These are phyloP conservation scores for Catharus ustulatus DNA, from an alignment of 2,797 vertebrate species.

Conservation along the genomic window DNA sequence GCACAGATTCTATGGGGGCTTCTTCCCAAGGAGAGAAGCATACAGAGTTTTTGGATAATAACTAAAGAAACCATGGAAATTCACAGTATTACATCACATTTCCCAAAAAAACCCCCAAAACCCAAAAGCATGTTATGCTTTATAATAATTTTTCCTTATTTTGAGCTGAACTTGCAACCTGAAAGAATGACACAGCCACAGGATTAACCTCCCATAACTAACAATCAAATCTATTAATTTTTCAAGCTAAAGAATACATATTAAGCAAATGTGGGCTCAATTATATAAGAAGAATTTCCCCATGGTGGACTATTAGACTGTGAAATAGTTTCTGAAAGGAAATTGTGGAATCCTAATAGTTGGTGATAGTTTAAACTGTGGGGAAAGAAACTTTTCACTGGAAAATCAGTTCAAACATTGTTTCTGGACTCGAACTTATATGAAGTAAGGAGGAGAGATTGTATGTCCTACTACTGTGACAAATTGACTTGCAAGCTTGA, in stretches of 20 bases:
- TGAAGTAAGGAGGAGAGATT: neutral
- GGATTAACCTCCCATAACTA: neutral
- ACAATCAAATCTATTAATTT: neutral
- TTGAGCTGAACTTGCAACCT: neutral
- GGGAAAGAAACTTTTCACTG: neutral
- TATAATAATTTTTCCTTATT: neutral
- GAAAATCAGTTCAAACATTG: neutral
- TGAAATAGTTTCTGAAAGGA: slow-evolving; percentile 6
- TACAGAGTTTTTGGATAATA: neutral
- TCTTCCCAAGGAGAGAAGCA: neutral
- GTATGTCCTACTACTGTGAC: neutral
- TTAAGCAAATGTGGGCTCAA: neutral
- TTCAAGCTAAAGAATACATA: neutral
- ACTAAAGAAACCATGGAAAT: neutral
- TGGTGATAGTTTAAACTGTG: neutral
- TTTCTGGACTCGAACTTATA: neutral
- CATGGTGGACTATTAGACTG: neutral
- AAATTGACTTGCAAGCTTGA: neutral
- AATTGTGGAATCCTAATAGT: slow-evolving; percentile 10
- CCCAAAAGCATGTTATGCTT: neutral
- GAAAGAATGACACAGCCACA: neutral
- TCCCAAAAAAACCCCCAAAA: neutral
- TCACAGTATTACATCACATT: neutral
- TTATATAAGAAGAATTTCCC: slow-evolving; percentile 20
- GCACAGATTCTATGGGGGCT: neutral